Conservation (phyloP, 2,888 invertebrate genomes). For the Meta bourneti region DNA sequence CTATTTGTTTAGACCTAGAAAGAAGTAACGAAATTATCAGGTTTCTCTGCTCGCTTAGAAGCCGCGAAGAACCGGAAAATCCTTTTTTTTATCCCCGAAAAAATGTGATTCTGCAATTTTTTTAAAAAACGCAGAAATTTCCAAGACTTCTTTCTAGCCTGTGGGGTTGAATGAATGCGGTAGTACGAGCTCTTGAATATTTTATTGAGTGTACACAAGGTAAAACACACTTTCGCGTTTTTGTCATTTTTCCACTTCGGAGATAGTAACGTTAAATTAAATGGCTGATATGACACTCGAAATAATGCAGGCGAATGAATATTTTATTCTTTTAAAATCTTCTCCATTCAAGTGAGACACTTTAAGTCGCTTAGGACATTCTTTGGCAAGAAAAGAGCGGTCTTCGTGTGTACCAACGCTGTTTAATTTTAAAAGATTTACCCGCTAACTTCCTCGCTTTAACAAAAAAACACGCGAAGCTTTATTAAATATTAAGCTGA, state of each 20-base stretch:
- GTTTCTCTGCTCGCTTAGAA: constrained; percentile 1
- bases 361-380: constrained; percentile 18
- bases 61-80: not conserved
- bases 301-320: constrained; percentile 53
- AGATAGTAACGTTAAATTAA: constrained; percentile 62
- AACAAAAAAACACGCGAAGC: constrained; percentile 6
- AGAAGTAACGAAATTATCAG: constrained; percentile 46
- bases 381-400: constrained; percentile 1
- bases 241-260: constrained; percentile 30
- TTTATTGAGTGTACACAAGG: constrained; percentile 45
- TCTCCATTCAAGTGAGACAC: constrained; percentile 5
- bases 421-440: constrained; percentile 53
- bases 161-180: constrained; percentile 24
- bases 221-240: not conserved
- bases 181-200: constrained; percentile 55
- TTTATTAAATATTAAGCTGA: constrained; percentile 21
- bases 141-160: constrained; percentile 20
- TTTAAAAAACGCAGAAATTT: not conserved
- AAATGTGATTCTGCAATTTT: constrained; percentile 2
- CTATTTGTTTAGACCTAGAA: constrained; percentile 9
- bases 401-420: constrained; percentile 12
- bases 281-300: constrained; percentile 56
- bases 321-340: constrained; percentile 59
- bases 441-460: not conserved
- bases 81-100: constrained; percentile 18